phyloP scores from a whole-genome alignment of 2,888 invertebrate species.

The Listrodromus nycthemerus region DNA sequence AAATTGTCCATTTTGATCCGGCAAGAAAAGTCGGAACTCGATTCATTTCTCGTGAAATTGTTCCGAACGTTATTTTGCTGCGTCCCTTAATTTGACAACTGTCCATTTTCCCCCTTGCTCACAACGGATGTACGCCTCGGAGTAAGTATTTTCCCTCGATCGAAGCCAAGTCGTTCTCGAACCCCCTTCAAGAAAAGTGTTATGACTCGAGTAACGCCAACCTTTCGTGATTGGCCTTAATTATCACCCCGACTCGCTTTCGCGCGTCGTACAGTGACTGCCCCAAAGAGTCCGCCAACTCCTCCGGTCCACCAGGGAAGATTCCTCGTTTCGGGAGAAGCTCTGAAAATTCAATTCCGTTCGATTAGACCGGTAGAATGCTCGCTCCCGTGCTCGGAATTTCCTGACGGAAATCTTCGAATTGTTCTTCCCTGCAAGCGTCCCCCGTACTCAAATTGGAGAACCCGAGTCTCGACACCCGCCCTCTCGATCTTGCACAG shows the following conservation, averaged over 20 bases:
- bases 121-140: not conserved
- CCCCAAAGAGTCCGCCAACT: not conserved
- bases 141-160: conserved; percentile 6
- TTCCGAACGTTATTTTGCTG: too few species aligned
- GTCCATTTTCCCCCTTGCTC: too few species aligned
- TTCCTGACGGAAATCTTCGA: conserved; percentile 68
- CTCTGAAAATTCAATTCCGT: conserved; percentile 79
- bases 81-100: too few species aligned
- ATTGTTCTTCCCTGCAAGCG: conserved; percentile 50
- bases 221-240: conserved; percentile 39
- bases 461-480: not conserved
- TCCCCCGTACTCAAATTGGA: conserved; percentile 1
- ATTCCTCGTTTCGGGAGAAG: conserved; percentile 64
- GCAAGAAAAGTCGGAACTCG: not conserved
- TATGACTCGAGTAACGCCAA: conserved; percentile 41
- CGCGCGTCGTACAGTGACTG: conserved; percentile 19
- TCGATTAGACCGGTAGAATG: conserved; percentile 76
- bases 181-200: conserved; percentile 37
- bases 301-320: conserved; percentile 26
- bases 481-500: conserved; percentile 3
- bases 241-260: conserved; percentile 37
- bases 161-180: conserved; percentile 32
- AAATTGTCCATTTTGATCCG: not conserved
- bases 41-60: conserved; percentile 9
- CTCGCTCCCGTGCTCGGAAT: conserved; percentile 75